Conservation (phyloP, 2,113 vertebrate genomes). For the Lampris incognitus region DNA sequence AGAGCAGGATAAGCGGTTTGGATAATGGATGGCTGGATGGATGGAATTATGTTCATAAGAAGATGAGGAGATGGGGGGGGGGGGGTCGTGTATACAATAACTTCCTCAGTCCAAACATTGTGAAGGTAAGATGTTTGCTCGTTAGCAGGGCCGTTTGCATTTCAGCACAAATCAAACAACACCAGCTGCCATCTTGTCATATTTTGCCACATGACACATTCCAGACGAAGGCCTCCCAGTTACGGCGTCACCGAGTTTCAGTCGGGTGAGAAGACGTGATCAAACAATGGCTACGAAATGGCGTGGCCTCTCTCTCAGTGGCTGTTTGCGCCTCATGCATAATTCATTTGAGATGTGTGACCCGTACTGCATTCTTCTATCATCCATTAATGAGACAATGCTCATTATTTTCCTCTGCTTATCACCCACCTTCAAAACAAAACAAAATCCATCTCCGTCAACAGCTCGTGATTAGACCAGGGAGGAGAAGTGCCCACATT, state of each 20-base stretch:
- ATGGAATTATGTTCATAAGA: too few species aligned
- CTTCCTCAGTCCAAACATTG: neutral
- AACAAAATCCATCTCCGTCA: conserved; percentile 72
- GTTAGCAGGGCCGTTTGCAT: neutral
- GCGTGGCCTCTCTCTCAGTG: conserved; percentile 24
- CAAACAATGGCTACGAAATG: conserved; percentile 39
- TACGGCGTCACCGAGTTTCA: conserved; percentile 12
- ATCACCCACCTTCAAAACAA: conserved; percentile 54
- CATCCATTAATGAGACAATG: conserved; percentile 70
- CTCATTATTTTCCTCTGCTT: conserved; percentile 64
- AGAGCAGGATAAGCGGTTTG: too few species aligned
- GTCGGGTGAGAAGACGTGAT: conserved; percentile 41
- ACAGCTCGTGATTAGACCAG: conserved; percentile 37
- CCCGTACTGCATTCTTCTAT: conserved; percentile 53
- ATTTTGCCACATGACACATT: neutral
- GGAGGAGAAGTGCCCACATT: conserved; percentile 33
- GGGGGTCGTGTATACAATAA: neutral
- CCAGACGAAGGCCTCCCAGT: neutral
- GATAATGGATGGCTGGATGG: too few species aligned
- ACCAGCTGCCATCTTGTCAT: neutral
- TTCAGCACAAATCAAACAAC: neutral
- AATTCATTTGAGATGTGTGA: conserved; percentile 67
- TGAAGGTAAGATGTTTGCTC: conserved; percentile 25
- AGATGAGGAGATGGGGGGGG: too few species aligned
- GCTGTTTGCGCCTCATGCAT: conserved; percentile 63